Evolutionary conservation across 2,113 vertebrate genomes (phyloP), one percentile per base, ranked within the genome.

Genomic region (Fregetta grallaria): DNA sequence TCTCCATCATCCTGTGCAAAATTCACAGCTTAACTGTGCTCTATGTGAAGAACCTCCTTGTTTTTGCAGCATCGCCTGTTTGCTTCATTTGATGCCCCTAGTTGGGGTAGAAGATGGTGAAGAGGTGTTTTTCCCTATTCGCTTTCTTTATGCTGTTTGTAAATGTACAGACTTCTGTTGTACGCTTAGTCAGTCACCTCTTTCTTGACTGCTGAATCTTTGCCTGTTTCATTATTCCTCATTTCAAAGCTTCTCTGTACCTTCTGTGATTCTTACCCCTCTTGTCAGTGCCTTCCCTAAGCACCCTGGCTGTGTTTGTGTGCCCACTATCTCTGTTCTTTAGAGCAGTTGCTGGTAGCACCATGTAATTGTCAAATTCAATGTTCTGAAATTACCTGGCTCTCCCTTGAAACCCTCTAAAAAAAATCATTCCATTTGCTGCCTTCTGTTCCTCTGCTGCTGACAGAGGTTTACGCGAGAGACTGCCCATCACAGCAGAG

Each of bases 301-400:
- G 81, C 85, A 38, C 87, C 82, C 36, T 25, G 84, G 36, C 19
- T 71, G 58, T 89, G 56, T 81, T 90, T 71, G 59, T 86, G 75
- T 84, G 87, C 92, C 87, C 58, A 18, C 92, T 87, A 6, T 47
- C 87, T 93, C 78, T 65, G 34, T 52, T 89, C 86, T 89, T 86
- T 32, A 58, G 75, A 83, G 67, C 88, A 55, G 76, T 17, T 82
- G 82, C 78, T 86, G 86, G 72, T 92, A 96, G 91, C 61, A 61
- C 80, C 3, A 0, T 85, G 94, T 88, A 85, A 82, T 88, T 87
- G 87, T 94, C 87, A 91, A 56, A 85, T 88, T 72, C 74, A 45
- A 1, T 93, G 90, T 91, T 94, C 90, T 79, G 52, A 91, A 94
- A 78, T 94, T 88, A 72, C 88, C 93, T 88, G 77, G n/a, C 72